Evolutionary conservation across 2,888 invertebrate genomes (phyloP), one percentile per base, ranked within the genome.

Genomic region (Quadroppia sp.): DNA sequence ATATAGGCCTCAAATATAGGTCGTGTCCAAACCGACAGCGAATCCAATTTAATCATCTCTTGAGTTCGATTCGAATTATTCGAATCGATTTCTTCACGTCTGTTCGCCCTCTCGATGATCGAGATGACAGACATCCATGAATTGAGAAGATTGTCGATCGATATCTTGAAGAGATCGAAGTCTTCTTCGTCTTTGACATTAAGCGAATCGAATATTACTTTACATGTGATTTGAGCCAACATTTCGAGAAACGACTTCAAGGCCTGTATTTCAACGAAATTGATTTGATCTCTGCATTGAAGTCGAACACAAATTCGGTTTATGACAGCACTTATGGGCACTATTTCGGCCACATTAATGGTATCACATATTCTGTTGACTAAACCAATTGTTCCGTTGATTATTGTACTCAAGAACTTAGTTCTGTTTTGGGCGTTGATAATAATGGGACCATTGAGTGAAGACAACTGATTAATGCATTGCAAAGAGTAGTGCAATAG

Each of bases 391-490:
- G 71, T 64, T 76, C 86, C 85, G 76, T 86, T 84, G 78, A 89
- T 80, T 79, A 87, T 89, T 74, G 83, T 83, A 13, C 84, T 83
- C 6, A 89, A 81, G 80, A 89, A 90, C 67, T 85, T 83, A 4
- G 85, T 78, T 76, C 85, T 82, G 0, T 83, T 81, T 71, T 86
- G 85, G 48, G 85, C 84, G 73, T 83, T 82, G 36, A 80, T 79
- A 75, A 88, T 82, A 7, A 89, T 82, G 2, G 83, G 82, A 6
- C 89, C 89, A 80, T 86, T 87, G 40, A 90, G 81, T 20, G 89
- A 88, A 0, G 89, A 88, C 75, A 94, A 83, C 81, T 94, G 94
- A 13, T 90, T 89, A 64, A 95, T 84, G 82, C 94, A 93, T 72
- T 87, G 89, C 74, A 94, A 83, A 0, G 91, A 89, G 76, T 90